These are phyloP conservation scores for Collichthys lucidus DNA, from an alignment of 2,113 vertebrate genomes.

Conservation along the genomic window DNA sequence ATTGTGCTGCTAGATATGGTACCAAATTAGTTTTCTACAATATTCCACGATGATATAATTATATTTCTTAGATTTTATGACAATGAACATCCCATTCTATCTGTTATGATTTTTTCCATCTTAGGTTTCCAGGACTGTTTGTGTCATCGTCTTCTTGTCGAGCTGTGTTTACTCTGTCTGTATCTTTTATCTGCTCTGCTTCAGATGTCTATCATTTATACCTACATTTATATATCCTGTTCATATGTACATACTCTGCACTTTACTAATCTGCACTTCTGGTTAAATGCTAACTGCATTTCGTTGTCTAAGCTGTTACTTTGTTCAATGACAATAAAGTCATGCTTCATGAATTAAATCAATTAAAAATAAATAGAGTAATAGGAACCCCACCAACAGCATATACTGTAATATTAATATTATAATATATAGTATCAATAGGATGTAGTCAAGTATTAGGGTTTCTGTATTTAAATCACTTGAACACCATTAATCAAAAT, in stretches of 20 bases:
- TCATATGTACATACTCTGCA: too few species aligned
- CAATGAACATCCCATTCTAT: not conserved
- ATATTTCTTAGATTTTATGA: not conserved
- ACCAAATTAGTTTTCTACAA: not conserved
- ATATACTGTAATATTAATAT: not conserved
- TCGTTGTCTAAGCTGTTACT: too few species aligned
- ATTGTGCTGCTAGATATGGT: not conserved
- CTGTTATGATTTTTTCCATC: not conserved
- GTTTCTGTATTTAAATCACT: not conserved
- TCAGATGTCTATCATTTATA: not conserved
- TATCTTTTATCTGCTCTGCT: constrained; percentile 2
- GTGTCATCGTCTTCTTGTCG: not conserved
- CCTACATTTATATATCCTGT: too few species aligned
- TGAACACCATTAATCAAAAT: too few species aligned
- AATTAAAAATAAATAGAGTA: not conserved
- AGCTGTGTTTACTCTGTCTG: not conserved
- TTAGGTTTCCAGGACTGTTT: not conserved
- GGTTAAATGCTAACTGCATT: too few species aligned
- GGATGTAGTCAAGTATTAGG: too few species aligned
- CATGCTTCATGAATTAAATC: not conserved
- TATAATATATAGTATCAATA: too few species aligned
- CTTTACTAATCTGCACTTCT: too few species aligned
- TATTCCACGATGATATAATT: not conserved
- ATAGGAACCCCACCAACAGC: not conserved
- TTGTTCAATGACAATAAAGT: too few species aligned